Percentiles rank a stretch among this genome's conserved stretches.
phyloP scores from a whole-genome alignment of 2,888 invertebrate genomes.

The Lucinisca nassula region DNA sequence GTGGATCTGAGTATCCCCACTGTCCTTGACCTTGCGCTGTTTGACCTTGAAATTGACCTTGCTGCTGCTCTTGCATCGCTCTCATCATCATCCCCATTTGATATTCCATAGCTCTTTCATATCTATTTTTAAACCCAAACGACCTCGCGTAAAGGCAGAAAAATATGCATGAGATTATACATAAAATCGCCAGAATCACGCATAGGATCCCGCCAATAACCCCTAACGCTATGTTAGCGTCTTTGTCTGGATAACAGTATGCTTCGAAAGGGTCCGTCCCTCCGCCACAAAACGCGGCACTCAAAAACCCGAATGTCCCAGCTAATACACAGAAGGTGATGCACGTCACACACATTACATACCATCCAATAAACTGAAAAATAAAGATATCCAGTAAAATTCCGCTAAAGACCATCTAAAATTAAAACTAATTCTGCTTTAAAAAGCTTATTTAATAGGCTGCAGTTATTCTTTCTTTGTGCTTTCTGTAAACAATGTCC shows the following conservation, averaged over 20 bases:
- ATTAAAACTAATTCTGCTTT: too few relatives aligned
- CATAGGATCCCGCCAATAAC: neutral
- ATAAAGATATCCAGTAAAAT: too few relatives aligned
- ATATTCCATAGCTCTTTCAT: neutral
- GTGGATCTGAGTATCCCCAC: too few relatives aligned
- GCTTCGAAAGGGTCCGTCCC: neutral
- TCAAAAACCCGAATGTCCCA: neutral
- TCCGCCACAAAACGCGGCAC: neutral
- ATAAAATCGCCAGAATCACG: neutral
- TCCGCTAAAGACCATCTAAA: too few relatives aligned
- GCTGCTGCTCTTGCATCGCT: neutral
- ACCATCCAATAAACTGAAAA: neutral
- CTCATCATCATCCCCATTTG: neutral
- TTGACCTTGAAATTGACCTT: constrained; percentile 7
- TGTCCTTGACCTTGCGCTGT: neutral
- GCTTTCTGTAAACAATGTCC: too few relatives aligned
- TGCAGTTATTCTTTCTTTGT: too few relatives aligned
- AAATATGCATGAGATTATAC: neutral
- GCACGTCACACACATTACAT: neutral
- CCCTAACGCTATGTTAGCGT: neutral
- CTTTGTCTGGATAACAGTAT: neutral
- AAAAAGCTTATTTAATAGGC: too few relatives aligned
- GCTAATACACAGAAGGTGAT: neutral
- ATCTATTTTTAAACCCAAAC: neutral
- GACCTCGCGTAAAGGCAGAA: neutral